Base-by-base conservation (phyloP, 2,113 vertebrate genomes). In the Synodontis membranacea region DNA sequence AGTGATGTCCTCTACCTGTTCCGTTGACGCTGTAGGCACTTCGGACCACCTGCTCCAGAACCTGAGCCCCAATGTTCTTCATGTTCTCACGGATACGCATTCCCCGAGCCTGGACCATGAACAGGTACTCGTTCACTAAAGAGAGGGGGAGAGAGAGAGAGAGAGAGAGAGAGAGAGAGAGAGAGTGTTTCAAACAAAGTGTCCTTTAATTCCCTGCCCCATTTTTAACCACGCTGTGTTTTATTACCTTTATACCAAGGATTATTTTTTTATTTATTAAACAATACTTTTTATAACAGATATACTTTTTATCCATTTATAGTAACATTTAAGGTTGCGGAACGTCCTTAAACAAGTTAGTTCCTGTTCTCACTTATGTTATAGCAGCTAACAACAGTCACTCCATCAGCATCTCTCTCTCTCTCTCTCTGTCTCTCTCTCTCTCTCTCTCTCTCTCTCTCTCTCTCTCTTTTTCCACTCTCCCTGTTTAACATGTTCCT, bases 101-200 rank as follows among this genome's bases (percentile, higher is more conserved):
- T 90, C 97, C 96, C 83, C 96, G 96, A 84, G 98, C 98, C 93
- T 99, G 98, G 94, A 97, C 97, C 98, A 97, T 98, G 95, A 99
- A 99, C 94, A 99, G 93, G 95, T 99, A 99, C 93, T 98, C 98
- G 92, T 99, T 99, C 93, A 98, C 98, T 99, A 94, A 21, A 84
- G 86, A 92, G 66, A 87, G 54, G 92, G 31, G 23, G 6, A n/a
- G 12, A 56, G 31, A 37, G 17, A 84, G 74, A 54, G 6, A 10
- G 52, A 68, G 15, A 60, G 74, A 66, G 39, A 66, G 39, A 42
- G 64, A 86, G 75, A 37, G 0, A 72, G 23, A 56, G 46, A 83
- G 82, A 87, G 72, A 90, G 86, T 1, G 21, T 3, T 28, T 28
- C n/a, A 64, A 64, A 64, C 62, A 31, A 31, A 64, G n/a, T 31